A percentile compares a stretch with the other conserved stretches of the same genome.
Conservation (phyloP, 2,113 vertebrate species). For the Channa maculata region DNA sequence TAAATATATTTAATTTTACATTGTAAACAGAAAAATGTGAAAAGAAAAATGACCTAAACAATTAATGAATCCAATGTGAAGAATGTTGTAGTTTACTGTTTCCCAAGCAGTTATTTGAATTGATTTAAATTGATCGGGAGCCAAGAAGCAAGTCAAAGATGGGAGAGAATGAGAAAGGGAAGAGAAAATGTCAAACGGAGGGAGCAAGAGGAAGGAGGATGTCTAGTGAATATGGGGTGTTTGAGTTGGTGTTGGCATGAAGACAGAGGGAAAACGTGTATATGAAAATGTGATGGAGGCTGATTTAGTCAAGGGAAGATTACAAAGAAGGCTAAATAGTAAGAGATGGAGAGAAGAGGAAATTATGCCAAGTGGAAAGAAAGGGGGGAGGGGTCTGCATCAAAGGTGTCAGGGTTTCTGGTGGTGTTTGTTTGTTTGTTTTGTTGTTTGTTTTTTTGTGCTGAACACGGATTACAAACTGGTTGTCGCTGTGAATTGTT, state of each 20-base stretch:
- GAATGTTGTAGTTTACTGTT: too few relatives aligned
- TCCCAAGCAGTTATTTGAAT: background rate
- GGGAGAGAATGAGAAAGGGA: background rate
- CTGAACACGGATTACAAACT: background rate
- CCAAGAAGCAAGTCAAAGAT: background rate
- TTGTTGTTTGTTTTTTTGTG: slow-evolving; percentile 17
- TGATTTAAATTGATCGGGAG: slow-evolving; percentile 19
- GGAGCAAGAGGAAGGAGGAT: background rate
- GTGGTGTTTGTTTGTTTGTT: background rate
- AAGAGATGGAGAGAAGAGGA: slow-evolving; percentile 5
- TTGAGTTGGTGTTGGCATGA: background rate
- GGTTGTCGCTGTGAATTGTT: too few relatives aligned
- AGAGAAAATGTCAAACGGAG: slow-evolving; percentile 1
- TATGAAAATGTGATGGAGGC: background rate
- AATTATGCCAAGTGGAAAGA: slow-evolving; percentile 5
- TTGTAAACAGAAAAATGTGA: too few relatives aligned
- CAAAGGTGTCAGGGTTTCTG: slow-evolving; percentile 42
- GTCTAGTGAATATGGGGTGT: background rate
- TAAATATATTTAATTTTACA: too few relatives aligned
- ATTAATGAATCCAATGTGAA: too few relatives aligned
- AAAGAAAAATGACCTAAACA: too few relatives aligned
- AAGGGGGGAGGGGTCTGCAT: slow-evolving; percentile 46
- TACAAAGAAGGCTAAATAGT: slow-evolving; percentile 14
- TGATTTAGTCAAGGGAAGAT: too few relatives aligned
- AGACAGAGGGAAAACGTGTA: slow-evolving; percentile 4